Base-by-base conservation (phyloP, 2,888 invertebrate species). In the Eledone cirrhosa region DNA sequence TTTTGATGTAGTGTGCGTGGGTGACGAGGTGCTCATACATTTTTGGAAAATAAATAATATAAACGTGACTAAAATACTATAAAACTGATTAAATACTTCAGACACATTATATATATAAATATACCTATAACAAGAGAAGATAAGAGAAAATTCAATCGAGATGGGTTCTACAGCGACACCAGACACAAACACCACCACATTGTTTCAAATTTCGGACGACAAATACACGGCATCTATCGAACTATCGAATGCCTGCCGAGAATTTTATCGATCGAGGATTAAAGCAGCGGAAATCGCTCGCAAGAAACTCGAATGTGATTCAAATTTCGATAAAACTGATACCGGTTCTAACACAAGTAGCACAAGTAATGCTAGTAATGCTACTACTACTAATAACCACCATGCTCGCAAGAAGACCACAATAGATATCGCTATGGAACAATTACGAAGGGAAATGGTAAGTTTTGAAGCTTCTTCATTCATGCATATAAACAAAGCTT, bases 171-270 rank as follows among this genome's bases (percentile, higher is more conserved):
- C 1, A 41, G 41, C 41, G 41, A 41, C 41, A 41, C 3, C 41
- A 41, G 41, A 41, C 41, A 41, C 41, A 41, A 41, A 41, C 41
- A 41, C 41, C 41, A 11, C 41, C 41, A 41, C 72, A 22, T 22
- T 72, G n/a, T 41, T 72, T 22, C 41, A 72, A 11, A n/a, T 41
- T 4, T 22, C 72, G 41, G 72, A 72, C 14, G 85, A 86, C 75
- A 84, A 83, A 63, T 87, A 88, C 80, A 86, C 86, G 27, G 87
- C 84, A 14, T 83, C 84, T 19, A 88, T 88, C 41, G 88, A 88
- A 80, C 80, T 88, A 48, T 87, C 87, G 7, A 88, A 88, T 79
- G 85, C 86, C 48, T 88, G 88, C 77, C 77, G 88, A 59, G 83
- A 85, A 74, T 87, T 87, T 80, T 88, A 88, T 82, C 83, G 84